Base-by-base conservation (phyloP, 23 tunicate genomes). In the Halocynthia aurantium region DNA sequence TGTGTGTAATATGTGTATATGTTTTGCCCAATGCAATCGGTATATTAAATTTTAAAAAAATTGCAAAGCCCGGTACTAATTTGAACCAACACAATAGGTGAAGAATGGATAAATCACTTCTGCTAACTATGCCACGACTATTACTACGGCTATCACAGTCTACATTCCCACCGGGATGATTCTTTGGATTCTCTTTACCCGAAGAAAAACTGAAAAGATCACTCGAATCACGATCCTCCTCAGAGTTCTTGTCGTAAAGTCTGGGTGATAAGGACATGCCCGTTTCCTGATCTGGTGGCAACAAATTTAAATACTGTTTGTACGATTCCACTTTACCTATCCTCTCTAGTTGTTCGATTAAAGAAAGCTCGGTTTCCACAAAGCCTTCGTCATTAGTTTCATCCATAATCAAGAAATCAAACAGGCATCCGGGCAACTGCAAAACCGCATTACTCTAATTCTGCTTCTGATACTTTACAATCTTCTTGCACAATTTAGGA, bases 231-330 rank as follows among this genome's bases (percentile, higher is more conserved):
- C 44, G 44, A 22, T 74, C 78, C 17, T 74, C 78, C 22, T 67
- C 72, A n/a, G 78, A 53, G 10, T 44, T 22, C 55, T 22, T 55
- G 19, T 55, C 22, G 57, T 9, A 10, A 10, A 9, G 50, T 22
- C 40, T 54, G 10, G 60, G 57, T 22, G 55, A 62, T 20, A 40
- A 40, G 31, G 70, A 10, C 10, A 65, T 65, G 70, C 70, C 19
- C 10, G 40, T 54, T 13, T 74, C 22, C 64, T 22, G 55, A 21
- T 74, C 78, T 51, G 63, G 20, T 51, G 78, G 78, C 55, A 74
- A 64, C 62, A 74, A 74, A 53, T 74, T 74, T 56, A 74, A 74
- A 74, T 74, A 74, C 31, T 74, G 78, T 54, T 54, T 74, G 78
- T 74, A 74, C 4, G 62, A 53, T 17, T 74, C 64, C 8, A 64